phyloP scores from a whole-genome alignment of 1,140 invertebrate genomes.

The Bombus picipes region DNA sequence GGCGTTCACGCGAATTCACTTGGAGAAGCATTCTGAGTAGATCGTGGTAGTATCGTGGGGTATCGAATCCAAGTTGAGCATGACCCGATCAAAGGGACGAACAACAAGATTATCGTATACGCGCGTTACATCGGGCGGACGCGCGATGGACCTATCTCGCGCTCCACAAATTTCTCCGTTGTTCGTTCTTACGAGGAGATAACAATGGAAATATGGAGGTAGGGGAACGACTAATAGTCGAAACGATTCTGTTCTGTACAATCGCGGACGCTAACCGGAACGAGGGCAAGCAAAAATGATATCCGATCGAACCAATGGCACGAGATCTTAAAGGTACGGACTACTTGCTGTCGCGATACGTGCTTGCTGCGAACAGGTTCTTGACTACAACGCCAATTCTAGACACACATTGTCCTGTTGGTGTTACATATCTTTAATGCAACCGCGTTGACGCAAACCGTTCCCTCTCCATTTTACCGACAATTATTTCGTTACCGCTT shows the following conservation, averaged over 20 bases:
- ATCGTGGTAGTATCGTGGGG: too few relatives aligned
- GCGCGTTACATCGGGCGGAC: too few relatives aligned
- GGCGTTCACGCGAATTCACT: not conserved
- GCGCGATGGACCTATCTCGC: too few relatives aligned
- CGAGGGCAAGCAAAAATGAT: not conserved
- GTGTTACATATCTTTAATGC: not conserved
- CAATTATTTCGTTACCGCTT: slow-evolving; percentile 34
- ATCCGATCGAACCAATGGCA: slow-evolving; percentile 1
- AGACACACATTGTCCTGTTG: not conserved
- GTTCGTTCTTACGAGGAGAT: not conserved
- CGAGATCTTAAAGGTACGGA: slow-evolving; percentile 7
- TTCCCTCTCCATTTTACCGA: not conserved
- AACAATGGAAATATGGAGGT: not conserved
- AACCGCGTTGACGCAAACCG: not conserved
- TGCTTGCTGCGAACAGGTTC: not conserved
- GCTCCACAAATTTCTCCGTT: not conserved
- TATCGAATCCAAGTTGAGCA: not conserved
- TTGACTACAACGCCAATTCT: not conserved
- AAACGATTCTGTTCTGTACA: not conserved
- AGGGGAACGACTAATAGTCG: not conserved
- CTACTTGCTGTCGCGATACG: slow-evolving; percentile 5
- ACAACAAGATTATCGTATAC: not conserved
- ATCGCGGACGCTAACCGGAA: too few relatives aligned
- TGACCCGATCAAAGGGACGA: not conserved
- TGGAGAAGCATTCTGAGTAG: too few relatives aligned